Evolutionary conservation across 23 tunicate species (phyloP).

Genomic region (Botrylloides violaceus): DNA sequence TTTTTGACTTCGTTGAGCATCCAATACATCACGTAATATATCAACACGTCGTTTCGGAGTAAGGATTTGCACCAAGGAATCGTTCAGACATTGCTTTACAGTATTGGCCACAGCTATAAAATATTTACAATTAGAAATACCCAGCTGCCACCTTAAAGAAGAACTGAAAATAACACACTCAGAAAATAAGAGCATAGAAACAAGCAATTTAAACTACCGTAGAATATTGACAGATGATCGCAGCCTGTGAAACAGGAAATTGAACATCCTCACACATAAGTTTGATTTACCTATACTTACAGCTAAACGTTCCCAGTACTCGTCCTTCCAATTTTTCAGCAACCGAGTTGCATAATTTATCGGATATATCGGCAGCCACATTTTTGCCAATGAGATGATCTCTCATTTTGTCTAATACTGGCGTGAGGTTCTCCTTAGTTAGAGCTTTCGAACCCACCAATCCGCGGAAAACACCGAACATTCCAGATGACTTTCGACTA

Average conservation of each 20-base stretch:
- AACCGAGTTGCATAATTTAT: constrained; percentile 89
- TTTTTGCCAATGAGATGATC: constrained; percentile 95
- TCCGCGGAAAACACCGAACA: constrained; percentile 82
- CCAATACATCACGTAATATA: constrained; percentile 94
- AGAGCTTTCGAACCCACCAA: constrained; percentile 90
- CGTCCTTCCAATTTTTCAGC: constrained; percentile 79
- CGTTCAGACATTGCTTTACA: constrained; percentile 85
- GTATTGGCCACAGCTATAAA: constrained; percentile 70
- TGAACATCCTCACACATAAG: too few relatives aligned
- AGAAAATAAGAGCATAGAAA: too few relatives aligned
- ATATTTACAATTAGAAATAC: not conserved
- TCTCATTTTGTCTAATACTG: constrained; percentile 77
- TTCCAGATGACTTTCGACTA: constrained; percentile 30
- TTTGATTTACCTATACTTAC: constrained; percentile 58
- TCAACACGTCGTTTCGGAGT: constrained; percentile 98
- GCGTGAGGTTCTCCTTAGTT: constrained; percentile 74
- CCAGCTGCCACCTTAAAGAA: too few relatives aligned
- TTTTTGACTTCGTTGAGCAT: constrained; percentile 57
- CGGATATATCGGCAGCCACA: constrained; percentile 96
- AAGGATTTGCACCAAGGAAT: constrained; percentile 85
- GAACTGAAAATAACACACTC: too few relatives aligned
- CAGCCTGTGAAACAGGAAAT: too few relatives aligned
- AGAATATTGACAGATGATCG: too few relatives aligned
- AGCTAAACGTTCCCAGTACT: constrained; percentile 89
- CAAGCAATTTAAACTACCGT: too few relatives aligned